These are phyloP conservation scores for Phengaris arion DNA, from an alignment of 2,888 invertebrate species.

Conservation along the genomic window DNA sequence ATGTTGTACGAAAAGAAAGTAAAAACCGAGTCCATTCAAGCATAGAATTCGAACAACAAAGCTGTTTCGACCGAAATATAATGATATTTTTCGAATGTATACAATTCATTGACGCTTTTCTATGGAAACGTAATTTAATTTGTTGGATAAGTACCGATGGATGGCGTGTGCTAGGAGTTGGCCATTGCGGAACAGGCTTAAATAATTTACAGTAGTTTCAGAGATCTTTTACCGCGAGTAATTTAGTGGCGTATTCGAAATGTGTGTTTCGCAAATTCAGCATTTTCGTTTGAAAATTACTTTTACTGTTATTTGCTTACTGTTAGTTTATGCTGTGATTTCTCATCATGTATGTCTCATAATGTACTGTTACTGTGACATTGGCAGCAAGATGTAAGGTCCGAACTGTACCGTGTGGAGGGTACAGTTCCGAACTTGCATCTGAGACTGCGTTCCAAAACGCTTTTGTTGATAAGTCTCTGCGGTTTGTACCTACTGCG, in stretches of 20 bases:
- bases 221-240: constrained; percentile 18
- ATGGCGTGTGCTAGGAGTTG: not conserved
- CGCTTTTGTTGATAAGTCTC: no score
- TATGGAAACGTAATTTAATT: not conserved
- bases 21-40: constrained; percentile 38
- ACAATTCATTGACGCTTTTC: constrained; percentile 3
- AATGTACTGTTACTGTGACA: no score
- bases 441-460: no score
- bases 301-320: not conserved
- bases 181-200: not conserved
- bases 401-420: no score
- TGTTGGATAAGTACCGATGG: not conserved
- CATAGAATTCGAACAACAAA: constrained; percentile 31
- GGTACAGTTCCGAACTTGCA: no score
- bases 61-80: not conserved
- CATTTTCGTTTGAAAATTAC: constrained; percentile 3
- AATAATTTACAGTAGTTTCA: constrained; percentile 20
- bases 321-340: not conserved
- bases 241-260: constrained; percentile 16
- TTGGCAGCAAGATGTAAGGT: no score
- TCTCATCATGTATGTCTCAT: no score
- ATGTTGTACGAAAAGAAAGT: constrained; percentile 44
- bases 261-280: constrained; percentile 22
- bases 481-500: no score
- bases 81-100: not conserved